Evolutionary conservation across 2,888 invertebrate genomes (phyloP), one percentile per base, ranked within the genome.

Genomic region (Eudasyphora cyanicolor): DNA sequence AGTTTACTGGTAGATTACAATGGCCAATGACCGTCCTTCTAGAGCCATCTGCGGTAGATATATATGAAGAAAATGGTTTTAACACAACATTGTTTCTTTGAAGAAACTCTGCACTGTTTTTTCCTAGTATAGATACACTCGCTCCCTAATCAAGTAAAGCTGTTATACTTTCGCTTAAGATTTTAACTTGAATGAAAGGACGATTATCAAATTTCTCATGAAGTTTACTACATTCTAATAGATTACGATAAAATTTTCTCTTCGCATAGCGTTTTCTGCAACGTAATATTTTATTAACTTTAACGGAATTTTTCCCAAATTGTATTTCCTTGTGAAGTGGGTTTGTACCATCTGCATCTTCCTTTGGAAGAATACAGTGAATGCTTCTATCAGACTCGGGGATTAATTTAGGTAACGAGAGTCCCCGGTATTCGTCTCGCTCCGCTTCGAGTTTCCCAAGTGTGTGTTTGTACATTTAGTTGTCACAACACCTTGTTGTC

Each of bases 31-130:
- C 60, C 1, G 42, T 4, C 29, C 62, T 42, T 45, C 27, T 70
- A 21, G 35, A 2, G 5, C 77, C 77, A 24, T 70, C 69, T 3
- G 77, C 77, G 42, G 77, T 77, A 6, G 69, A 60, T 45, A 78
- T 14, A 8, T 24, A 17, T n/a, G 62, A 49, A 0, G 12, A 32
- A 7, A 78, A 35, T 0, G n/a, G 62, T 27, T 10, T 77, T 3
- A 32, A 57, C 0, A 21, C n/a, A 4, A 76, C 12, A 10, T 51
- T 38, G 21, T 76, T 17, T 10, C 29, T 35, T 14, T 42, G 19
- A 17, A 76, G 24, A 76, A 76, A 76, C 19, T 76, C 67, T 8
- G 38, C 8, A n/a, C 76, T 32, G 14, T 24, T 17, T 7, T 32
- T 62, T n/a, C 77, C 77, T 19, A 77, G 12, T 7, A 62, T 49